Evolutionary conservation across 2,888 invertebrate genomes (phyloP), one percentile per base, ranked within the genome.

Genomic region (Escarpia spicata): DNA sequence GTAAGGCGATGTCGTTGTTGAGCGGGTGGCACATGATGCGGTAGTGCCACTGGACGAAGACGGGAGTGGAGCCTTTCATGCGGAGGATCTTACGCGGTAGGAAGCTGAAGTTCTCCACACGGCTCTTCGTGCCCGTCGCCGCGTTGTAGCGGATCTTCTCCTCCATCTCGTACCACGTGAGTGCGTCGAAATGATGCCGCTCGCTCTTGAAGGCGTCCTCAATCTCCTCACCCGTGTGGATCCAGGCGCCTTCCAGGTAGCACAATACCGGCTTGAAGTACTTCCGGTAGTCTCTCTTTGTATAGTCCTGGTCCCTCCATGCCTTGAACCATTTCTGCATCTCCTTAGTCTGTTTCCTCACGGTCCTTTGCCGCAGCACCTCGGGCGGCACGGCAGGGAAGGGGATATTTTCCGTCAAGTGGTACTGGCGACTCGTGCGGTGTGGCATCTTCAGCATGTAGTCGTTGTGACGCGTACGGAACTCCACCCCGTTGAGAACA

Each of bases 401-500:
- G 1, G 95, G 95, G 10, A 96, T 94, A 31, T 95, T 94, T 52
- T 95, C 95, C 4, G 93, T 93, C 2, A 93, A 93, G 91, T 95
- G 93, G 92, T 94, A 95, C 10, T 92, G 91, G 3, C 91, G 92
- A 9, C 92, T 93, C 15, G 91, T 94, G n/a, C 91, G 93, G 43
- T 93, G 93, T 1, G 95, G 92, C 91, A 91, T 92, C 26, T 91
- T 44, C 26, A 93, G 92, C n/a, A n/a, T 43, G 94, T 95, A 96
- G 93, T 96, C 96, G 93, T 96, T 96, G 94, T 96, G 96, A 12
- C 96, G 94, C 1, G 96, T 96, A 58, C 93, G 95, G 95, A 43
- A 95, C 95, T 94, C 95, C 92, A 52, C 95, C 10, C 95, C 95
- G 91, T 95, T 95, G 37, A 95, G 92, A 6, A 95, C 95, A 9